These are phyloP conservation scores for Hydrotaea diabolus DNA, from an alignment of 2,888 invertebrate species.

Conservation along the genomic window DNA sequence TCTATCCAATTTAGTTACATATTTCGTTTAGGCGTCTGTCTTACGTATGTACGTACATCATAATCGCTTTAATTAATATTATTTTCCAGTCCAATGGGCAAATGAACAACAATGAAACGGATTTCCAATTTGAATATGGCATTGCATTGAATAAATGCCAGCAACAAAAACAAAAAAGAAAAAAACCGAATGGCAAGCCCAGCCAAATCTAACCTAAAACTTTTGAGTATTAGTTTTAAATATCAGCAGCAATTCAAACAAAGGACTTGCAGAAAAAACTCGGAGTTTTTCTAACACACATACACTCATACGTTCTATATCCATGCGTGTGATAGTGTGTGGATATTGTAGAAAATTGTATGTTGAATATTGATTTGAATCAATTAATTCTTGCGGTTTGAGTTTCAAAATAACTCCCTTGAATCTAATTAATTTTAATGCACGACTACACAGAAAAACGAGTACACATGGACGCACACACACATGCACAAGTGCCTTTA, in stretches of 20 bases:
- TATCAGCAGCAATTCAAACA: slow-evolving; percentile 47
- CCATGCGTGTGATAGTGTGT: slow-evolving; percentile 15
- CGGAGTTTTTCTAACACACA: slow-evolving; percentile 32
- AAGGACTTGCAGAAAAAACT: slow-evolving; percentile 40
- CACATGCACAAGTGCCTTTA: slow-evolving; percentile 47
- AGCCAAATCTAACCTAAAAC: slow-evolving; percentile 59
- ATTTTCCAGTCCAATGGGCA: slow-evolving; percentile 35
- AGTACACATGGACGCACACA: slow-evolving; percentile 23
- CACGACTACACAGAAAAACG: slow-evolving; percentile 75
- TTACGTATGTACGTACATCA: slow-evolving; percentile 29
- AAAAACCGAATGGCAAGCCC: slow-evolving; percentile 16
- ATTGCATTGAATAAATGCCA: slow-evolving; percentile 23
- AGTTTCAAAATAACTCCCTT: slow-evolving; percentile 79
- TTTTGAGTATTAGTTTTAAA: slow-evolving; percentile 63
- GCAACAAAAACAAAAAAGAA: slow-evolving; percentile 41
- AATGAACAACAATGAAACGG: slow-evolving; percentile 37
- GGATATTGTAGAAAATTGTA: slow-evolving; percentile 55
- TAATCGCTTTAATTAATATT: slow-evolving; percentile 42
- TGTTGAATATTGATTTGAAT: slow-evolving; percentile 81
- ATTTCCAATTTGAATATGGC: slow-evolving; percentile 21
- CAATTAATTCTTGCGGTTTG: slow-evolving; percentile 81
- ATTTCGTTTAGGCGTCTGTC: slow-evolving; percentile 9
- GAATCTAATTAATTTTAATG: slow-evolving; percentile 82
- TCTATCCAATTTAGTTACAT: slow-evolving; percentile 18
- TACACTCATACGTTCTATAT: not conserved